Evolutionary conservation across 2,888 invertebrate species (phyloP).

Genomic region (Thereva nobilitata): DNA sequence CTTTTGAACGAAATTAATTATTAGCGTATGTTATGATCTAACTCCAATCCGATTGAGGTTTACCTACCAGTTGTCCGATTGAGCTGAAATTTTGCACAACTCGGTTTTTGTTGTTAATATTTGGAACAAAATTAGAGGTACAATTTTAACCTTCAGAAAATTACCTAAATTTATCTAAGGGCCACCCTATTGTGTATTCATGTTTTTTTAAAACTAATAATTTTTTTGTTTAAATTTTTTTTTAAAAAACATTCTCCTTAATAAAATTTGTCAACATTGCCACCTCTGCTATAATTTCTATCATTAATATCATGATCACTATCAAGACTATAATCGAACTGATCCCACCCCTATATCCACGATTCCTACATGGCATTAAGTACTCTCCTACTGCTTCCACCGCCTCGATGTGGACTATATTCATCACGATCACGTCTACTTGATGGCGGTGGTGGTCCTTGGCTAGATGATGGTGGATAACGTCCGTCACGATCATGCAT

Average conservation of each 20-base stretch:
- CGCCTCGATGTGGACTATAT: slow-evolving; percentile 60
- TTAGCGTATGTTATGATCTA: no score
- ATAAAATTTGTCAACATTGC: slow-evolving; percentile 54
- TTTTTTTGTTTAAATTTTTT: background rate
- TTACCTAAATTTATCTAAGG: no score
- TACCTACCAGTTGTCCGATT: no score
- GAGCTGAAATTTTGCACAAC: no score
- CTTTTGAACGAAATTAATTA: no score
- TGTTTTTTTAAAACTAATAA: no score
- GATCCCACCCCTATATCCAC: slow-evolving; percentile 61
- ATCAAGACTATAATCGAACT: slow-evolving; percentile 52
- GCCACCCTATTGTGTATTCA: no score
- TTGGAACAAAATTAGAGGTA: no score
- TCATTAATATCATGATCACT: slow-evolving; percentile 52
- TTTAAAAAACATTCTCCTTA: slow-evolving; percentile 54
- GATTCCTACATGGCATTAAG: slow-evolving; percentile 61
- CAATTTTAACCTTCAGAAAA: no score
- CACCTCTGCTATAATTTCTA: slow-evolving; percentile 54
- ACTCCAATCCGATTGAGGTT: no score
- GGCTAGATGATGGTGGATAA: slow-evolving; percentile 41
- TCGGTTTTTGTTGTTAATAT: no score
- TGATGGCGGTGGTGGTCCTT: slow-evolving; percentile 50
- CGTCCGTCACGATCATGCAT: slow-evolving; percentile 53
- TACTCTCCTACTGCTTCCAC: slow-evolving; percentile 60
- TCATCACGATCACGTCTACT: slow-evolving; percentile 53